These are phyloP conservation scores for Philotrypesis tridentata DNA, from an alignment of 1,140 invertebrate genomes.

Conservation along the genomic window DNA sequence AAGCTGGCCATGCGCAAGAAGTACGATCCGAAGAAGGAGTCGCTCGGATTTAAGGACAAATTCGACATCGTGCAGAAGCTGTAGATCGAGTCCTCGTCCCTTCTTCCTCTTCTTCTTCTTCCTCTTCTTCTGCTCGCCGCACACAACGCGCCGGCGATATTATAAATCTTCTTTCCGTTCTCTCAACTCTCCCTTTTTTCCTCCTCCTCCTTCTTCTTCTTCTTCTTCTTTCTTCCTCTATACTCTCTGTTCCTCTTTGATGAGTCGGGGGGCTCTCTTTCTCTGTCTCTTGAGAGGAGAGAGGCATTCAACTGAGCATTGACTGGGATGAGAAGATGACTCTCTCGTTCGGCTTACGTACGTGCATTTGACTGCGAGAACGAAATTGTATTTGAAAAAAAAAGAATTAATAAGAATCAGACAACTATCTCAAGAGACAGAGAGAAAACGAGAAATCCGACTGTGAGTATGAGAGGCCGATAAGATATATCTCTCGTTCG, in stretches of 20 bases:
- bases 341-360: background rate
- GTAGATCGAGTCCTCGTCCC: constrained; percentile 65
- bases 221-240: background rate
- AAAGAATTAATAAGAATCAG: too few relatives aligned
- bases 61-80: constrained; percentile 94
- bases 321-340: background rate
- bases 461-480: background rate
- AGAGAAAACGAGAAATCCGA: background rate
- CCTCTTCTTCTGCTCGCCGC: background rate
- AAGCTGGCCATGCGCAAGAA: constrained; percentile 88
- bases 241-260: background rate
- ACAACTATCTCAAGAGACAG: background rate
- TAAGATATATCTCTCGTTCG: background rate
- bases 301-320: background rate
- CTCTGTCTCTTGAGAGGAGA: background rate
- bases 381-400: background rate
- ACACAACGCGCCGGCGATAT: too few relatives aligned
- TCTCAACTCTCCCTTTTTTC: background rate
- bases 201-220: background rate
- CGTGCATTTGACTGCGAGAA: background rate
- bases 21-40: constrained; percentile 90
- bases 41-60: constrained; percentile 91
- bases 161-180: too few relatives aligned
- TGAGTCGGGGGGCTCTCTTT: background rate
- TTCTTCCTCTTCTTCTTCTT: background rate